Conservation (phyloP, 2,113 vertebrate species). For the Chrysemys picta region DNA sequence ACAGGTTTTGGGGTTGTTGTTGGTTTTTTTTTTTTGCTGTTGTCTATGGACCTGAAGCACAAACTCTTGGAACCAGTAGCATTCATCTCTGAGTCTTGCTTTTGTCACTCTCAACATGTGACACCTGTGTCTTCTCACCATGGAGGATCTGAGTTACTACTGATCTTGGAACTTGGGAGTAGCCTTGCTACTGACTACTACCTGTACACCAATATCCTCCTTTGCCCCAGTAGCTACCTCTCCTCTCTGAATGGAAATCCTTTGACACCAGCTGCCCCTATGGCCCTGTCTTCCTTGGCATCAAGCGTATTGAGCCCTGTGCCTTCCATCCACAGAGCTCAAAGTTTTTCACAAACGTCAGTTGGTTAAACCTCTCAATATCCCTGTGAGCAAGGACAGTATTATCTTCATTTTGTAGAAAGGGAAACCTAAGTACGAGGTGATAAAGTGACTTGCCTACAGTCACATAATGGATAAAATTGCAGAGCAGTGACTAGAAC, state of each 20-base stretch:
- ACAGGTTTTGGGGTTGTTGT: background rate
- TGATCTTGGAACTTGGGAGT: background rate
- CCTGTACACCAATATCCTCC: background rate
- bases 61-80: background rate
- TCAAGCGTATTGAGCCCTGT: background rate
- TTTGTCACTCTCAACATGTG: background rate
- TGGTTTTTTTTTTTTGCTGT: background rate
- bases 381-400: constrained; percentile 12
- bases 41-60: background rate
- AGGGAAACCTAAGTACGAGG: background rate
- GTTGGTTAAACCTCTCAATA: background rate
- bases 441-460: background rate
- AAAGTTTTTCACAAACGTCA: background rate
- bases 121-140: rapidly evolving
- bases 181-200: background rate
- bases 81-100: background rate
- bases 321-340: background rate
- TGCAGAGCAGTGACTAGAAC: background rate
- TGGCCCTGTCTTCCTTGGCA: background rate
- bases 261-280: background rate
- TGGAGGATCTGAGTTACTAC: background rate
- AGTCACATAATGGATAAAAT: background rate
- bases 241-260: background rate
- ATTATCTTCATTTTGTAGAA: background rate
- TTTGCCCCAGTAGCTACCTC: background rate